These are phyloP conservation scores for Neomicropteryx cornuta DNA, from an alignment of 1,140 invertebrate genomes.

Conservation along the genomic window DNA sequence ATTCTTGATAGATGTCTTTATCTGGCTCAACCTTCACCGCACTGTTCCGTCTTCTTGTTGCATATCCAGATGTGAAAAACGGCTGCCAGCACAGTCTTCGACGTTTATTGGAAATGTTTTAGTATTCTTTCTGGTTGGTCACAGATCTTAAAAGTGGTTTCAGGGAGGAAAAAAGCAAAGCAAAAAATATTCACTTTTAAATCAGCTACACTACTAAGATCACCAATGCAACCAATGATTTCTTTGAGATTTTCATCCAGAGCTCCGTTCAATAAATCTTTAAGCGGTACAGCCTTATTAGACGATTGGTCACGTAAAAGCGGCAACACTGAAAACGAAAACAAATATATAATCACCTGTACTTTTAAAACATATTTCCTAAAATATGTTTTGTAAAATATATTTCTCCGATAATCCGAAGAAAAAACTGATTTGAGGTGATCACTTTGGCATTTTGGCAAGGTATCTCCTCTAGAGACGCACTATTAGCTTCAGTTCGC, in stretches of 20 bases:
- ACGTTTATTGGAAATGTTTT: too few relatives aligned
- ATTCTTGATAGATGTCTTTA: too few relatives aligned
- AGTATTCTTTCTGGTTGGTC: too few relatives aligned
- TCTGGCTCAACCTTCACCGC: too few relatives aligned
- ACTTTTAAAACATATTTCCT: neutral
- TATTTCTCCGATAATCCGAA: conserved; percentile 3
- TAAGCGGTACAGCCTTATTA: conserved; percentile 51
- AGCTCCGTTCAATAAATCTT: conserved; percentile 46
- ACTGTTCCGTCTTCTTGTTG: too few relatives aligned
- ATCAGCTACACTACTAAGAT: conserved; percentile 51
- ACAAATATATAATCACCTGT: conserved; percentile 1
- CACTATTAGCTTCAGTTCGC: too few relatives aligned
- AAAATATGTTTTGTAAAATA: conserved; percentile 1
- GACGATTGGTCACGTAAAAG: conserved; percentile 43
- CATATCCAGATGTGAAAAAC: too few relatives aligned
- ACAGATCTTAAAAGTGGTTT: conserved; percentile 17
- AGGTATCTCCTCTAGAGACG: too few relatives aligned
- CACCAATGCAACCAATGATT: conserved; percentile 21
- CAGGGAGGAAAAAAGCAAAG: conserved; percentile 12
- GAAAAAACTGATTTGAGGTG: too few relatives aligned
- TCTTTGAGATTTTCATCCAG: conserved; percentile 27
- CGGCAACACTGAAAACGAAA: conserved; percentile 38
- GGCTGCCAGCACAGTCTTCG: too few relatives aligned
- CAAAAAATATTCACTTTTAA: conserved; percentile 39
- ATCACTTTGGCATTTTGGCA: too few relatives aligned